These are phyloP conservation scores for Azorinus chamasolen DNA, from an alignment of 2,888 invertebrate species.

Conservation along the genomic window DNA sequence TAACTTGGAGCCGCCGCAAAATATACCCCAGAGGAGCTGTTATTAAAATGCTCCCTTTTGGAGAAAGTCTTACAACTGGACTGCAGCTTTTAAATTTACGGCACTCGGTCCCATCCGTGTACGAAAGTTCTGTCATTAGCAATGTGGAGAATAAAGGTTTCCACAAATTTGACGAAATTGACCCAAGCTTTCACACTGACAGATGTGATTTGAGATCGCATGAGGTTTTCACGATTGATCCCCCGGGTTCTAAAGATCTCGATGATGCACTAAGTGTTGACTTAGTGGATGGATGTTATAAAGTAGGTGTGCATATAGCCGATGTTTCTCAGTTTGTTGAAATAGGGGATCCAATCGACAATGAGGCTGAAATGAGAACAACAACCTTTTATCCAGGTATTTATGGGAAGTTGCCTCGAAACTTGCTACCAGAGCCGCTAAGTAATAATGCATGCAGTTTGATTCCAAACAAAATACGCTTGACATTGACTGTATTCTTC, in stretches of 20 bases:
- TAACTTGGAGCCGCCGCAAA: conserved; percentile 59
- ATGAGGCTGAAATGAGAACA: conserved; percentile 65
- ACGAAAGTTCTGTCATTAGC: conserved; percentile 34
- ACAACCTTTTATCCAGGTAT: conserved; percentile 64
- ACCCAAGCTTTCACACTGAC: neutral
- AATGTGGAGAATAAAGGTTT: conserved; percentile 23
- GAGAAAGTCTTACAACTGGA: conserved; percentile 41
- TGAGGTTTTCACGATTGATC: conserved; percentile 73
- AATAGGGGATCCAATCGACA: conserved; percentile 63
- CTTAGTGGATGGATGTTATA: conserved; percentile 29
- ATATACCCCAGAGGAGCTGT: conserved; percentile 72
- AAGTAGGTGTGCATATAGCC: conserved; percentile 73
- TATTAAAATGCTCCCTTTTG: conserved; percentile 58
- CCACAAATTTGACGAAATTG: conserved; percentile 20
- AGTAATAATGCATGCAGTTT: conserved; percentile 69
- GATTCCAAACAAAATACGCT: conserved; percentile 57
- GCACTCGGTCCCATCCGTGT: conserved; percentile 58
- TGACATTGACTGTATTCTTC: conserved; percentile 72
- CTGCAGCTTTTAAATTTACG: conserved; percentile 51
- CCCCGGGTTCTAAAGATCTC: conserved; percentile 63
- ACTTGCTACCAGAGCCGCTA: conserved; percentile 75
- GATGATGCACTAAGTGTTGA: conserved; percentile 72
- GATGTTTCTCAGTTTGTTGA: conserved; percentile 67
- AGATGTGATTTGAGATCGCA: conserved; percentile 53
- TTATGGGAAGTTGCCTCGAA: conserved; percentile 28